phyloP scores from a whole-genome alignment of 2,113 vertebrate species.

The Morone saxatilis region DNA sequence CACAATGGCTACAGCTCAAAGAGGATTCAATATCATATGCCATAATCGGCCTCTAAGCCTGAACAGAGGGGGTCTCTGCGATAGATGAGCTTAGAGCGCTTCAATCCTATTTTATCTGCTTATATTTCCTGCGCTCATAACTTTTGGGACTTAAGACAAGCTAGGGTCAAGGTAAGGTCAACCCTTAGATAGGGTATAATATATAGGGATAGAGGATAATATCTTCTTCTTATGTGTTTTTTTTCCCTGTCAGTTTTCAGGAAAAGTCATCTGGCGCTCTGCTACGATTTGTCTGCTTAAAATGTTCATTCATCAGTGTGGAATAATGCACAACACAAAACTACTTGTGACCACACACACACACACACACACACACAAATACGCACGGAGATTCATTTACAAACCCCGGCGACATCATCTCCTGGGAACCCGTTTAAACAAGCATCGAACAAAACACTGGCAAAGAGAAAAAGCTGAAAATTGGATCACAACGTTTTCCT shows the following conservation, averaged over 20 bases:
- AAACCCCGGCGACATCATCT: constrained; percentile 49
- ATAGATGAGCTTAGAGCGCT: constrained; percentile 72
- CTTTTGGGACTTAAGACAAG: constrained; percentile 68
- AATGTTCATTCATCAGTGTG: constrained; percentile 42
- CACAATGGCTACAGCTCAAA: constrained; percentile 73
- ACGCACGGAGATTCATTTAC: constrained; percentile 43
- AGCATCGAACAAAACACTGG: constrained; percentile 46
- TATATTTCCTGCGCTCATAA: constrained; percentile 73
- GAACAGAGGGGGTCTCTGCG: constrained; percentile 67
- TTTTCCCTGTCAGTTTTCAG: not conserved
- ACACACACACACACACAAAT: not conserved
- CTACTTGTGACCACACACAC: constrained; percentile 6
- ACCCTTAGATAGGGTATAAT: no score
- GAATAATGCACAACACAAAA: constrained; percentile 17
- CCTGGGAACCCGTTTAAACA: constrained; percentile 65
- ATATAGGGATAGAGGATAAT: no score
- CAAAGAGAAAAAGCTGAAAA: constrained; percentile 64
- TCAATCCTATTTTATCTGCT: constrained; percentile 76
- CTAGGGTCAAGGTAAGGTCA: constrained; percentile 63
- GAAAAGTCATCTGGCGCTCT: constrained; percentile 9
- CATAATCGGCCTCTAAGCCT: constrained; percentile 77
- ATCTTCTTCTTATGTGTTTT: not conserved
- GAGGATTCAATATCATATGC: constrained; percentile 83
- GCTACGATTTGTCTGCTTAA: not conserved
- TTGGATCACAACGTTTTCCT: constrained; percentile 67